These are phyloP conservation scores for Drosophila kurseongensis DNA, from an alignment of 1,140 invertebrate genomes.

Conservation along the genomic window DNA sequence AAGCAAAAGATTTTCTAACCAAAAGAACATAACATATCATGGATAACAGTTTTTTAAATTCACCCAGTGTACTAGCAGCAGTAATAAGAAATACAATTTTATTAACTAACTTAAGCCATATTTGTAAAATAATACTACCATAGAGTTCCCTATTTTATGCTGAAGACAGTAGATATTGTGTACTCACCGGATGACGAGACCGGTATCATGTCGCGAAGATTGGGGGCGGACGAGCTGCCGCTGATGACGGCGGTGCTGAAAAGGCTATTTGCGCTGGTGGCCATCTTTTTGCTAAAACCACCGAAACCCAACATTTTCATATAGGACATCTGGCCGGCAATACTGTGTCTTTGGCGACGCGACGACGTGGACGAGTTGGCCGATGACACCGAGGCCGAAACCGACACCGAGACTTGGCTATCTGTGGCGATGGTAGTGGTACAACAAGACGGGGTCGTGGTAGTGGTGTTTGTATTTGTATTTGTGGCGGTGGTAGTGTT, in stretches of 20 bases:
- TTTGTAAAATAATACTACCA: too few relatives aligned
- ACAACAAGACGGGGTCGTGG: constrained; percentile 51
- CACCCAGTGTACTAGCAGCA: too few relatives aligned
- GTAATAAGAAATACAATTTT: too few relatives aligned
- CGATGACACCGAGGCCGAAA: constrained; percentile 75
- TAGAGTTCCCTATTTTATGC: not conserved
- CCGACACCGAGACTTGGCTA: constrained; percentile 74
- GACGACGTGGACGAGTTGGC: constrained; percentile 85
- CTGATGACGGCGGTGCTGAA: constrained; percentile 98
- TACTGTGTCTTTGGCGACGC: constrained; percentile 95
- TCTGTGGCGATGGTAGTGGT: constrained; percentile 80
- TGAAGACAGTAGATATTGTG: not conserved
- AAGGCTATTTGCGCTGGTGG: constrained; percentile 90
- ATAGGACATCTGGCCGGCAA: constrained; percentile 96
- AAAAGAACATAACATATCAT: too few relatives aligned
- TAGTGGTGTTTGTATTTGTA: constrained; percentile 35
- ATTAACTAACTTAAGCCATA: too few relatives aligned
- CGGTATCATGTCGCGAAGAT: constrained; percentile 94
- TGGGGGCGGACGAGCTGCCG: constrained; percentile 95
- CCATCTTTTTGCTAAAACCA: constrained; percentile 88
- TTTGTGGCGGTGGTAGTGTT: constrained; percentile 30
- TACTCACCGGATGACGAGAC: constrained; percentile 90
- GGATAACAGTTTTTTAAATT: too few relatives aligned
- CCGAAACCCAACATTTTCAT: constrained; percentile 93
- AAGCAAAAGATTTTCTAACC: too few relatives aligned